phyloP scores from a whole-genome alignment of 1,140 invertebrate species.

The Nautilus pompilius region DNA sequence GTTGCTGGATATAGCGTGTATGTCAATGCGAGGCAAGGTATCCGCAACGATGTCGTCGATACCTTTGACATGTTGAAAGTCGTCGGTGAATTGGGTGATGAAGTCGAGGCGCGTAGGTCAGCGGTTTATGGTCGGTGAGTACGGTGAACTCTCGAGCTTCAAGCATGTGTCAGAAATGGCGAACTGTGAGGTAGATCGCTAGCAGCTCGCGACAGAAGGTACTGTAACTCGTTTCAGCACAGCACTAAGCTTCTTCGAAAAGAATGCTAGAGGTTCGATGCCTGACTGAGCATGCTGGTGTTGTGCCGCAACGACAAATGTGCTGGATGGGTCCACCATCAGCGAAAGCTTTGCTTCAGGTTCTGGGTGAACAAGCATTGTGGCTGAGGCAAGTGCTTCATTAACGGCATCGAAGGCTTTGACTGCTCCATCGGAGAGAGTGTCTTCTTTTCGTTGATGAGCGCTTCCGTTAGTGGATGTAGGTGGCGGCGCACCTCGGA shows the following conservation, averaged over 20 bases:
- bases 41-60: background rate
- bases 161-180: slow-evolving; percentile 53
- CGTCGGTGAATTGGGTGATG: background rate
- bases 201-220: slow-evolving; percentile 57
- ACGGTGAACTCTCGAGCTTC: slow-evolving; percentile 49
- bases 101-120: background rate
- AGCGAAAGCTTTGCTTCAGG: background rate
- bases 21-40: background rate
- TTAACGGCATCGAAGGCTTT: too few relatives aligned
- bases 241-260: background rate
- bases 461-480: background rate
- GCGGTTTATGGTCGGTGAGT: slow-evolving; percentile 52
- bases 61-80: background rate
- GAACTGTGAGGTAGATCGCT: slow-evolving; percentile 53
- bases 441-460: background rate
- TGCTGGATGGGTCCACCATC: background rate
- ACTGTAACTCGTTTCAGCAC: background rate
- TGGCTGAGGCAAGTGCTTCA: background rate
- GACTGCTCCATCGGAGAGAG: background rate
- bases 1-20: too few relatives aligned
- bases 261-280: background rate
- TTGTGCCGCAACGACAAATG: background rate
- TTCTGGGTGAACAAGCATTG: background rate
- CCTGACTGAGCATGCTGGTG: background rate
- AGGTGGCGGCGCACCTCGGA: background rate